Percentiles rank a stretch among this genome's conserved stretches.
phyloP scores from a whole-genome alignment of 1,140 invertebrate species.

The Mercenaria mercenaria region DNA sequence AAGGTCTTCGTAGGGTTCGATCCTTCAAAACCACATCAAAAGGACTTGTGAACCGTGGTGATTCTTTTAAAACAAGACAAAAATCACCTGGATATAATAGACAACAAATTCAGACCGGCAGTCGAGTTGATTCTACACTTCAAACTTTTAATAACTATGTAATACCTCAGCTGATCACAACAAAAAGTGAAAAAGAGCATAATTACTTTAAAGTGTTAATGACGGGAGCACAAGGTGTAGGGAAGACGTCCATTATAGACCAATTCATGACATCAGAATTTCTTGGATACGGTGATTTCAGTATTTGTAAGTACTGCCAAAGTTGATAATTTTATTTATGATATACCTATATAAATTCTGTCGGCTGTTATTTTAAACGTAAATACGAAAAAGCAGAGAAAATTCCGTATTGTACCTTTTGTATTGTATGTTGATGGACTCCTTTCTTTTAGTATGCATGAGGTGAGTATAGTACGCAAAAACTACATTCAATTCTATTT shows the following conservation, averaged over 20 bases:
- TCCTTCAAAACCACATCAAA: conserved; percentile 96
- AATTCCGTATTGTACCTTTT: too few species aligned
- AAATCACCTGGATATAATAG: too few species aligned
- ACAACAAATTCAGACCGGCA: neutral
- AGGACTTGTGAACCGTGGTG: conserved; percentile 95
- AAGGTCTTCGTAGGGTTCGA: conserved; percentile 88
- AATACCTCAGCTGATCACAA: conserved; percentile 26
- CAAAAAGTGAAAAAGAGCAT: neutral
- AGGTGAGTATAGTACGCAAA: too few species aligned
- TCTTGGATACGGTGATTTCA: conserved; percentile 93
- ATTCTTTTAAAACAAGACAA: conserved; percentile 89
- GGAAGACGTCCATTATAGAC: conserved; percentile 94
- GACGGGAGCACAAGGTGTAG: conserved; percentile 94
- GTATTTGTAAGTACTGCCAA: conserved; percentile 56
- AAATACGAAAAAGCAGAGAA: too few species aligned
- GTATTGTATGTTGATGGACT: too few species aligned
- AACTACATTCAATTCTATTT: too few species aligned
- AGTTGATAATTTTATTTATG: too few species aligned
- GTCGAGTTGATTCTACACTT: neutral
- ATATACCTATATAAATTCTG: too few species aligned
- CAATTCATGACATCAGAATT: conserved; percentile 97
- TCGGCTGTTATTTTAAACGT: too few species aligned
- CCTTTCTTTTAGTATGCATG: too few species aligned
- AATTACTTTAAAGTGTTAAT: conserved; percentile 91
- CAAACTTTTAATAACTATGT: conserved; percentile 20